Base-by-base conservation (phyloP, 1,140 invertebrate species). In the Anoplolepis gracilipes region DNA sequence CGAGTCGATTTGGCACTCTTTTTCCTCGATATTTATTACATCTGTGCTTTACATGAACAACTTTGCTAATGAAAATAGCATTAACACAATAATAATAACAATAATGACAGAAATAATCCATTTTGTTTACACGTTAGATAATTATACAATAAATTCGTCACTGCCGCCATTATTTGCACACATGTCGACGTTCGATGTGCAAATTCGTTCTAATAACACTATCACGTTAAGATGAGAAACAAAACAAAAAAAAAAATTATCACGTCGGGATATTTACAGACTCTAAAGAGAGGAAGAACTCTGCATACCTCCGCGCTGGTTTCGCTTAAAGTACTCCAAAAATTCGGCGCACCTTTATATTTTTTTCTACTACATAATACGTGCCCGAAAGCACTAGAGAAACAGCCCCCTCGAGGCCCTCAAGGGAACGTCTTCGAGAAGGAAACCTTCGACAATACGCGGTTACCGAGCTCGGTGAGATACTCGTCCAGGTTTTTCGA, bases 401-500 rank as follows among this genome's bases (percentile, higher is more conserved):
- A 22, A 73, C 25, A 7, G 4, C 22, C 11, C 22, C 11, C n/a
- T 11, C 3, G 1, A 22, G 6, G 1, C 0, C n/a, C 6, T 94
- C 88, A 94, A 72, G 92, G 96, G 90, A 92, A 95, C 87, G 69
- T 90, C 89, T 88, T 90, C 6, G 93, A 91, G 76, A 93, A 94
- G 2, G 94, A 91, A 6, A 95, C 46, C 85, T 94, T 94, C 0
- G 94, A 93, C 69, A 95, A 94, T 19, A 95, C 75, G 36, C 90
- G 88, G 36, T 94, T 94, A 30, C 85, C 53, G 13, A 92, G 61
- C 33, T 94, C 90, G 7, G 91, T 89, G 1, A 94, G 28, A 13
- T 86, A 39, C 82, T 92, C 92, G 76, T 96, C 95, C 96, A 96
- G 96, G 65, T 91, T 92, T n/a, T 92, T 88, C 79, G 95, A 91